Conservation (phyloP, 2,797 vertebrate species). For the Peromyscus aztecus region DNA sequence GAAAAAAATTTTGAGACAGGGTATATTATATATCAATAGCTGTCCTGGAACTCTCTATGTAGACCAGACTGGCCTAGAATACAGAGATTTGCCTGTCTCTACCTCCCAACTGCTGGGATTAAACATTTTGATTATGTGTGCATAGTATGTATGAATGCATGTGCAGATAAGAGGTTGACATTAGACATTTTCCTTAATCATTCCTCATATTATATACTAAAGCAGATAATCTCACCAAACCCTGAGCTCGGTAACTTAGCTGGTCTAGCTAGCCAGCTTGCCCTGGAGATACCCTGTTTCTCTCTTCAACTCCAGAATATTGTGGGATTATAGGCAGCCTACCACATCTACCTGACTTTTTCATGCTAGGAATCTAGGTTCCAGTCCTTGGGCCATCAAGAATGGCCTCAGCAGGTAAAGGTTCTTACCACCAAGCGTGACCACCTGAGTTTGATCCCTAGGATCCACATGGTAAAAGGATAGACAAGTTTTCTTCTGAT, state of each 20-base stretch:
- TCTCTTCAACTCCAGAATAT: neutral
- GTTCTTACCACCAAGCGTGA: neutral
- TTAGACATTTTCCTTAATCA: neutral
- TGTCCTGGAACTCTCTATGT: neutral
- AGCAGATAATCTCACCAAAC: neutral
- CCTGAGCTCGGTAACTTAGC: neutral
- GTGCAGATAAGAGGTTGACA: neutral
- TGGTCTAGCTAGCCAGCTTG: neutral
- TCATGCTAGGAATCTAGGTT: neutral
- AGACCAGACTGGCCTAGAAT: neutral
- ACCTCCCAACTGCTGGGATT: neutral
- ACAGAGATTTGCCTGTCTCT: neutral
- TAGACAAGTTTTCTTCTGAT: neutral
- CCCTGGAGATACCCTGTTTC: neutral
- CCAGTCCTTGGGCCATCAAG: neutral
- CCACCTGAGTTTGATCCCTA: neutral
- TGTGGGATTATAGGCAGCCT: neutral
- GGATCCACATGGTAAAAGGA: neutral
- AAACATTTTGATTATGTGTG: neutral
- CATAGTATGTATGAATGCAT: neutral
- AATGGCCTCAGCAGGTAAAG: neutral
- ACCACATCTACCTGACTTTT: neutral
- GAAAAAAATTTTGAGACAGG: neutral
- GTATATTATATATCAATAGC: neutral
- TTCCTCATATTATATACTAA: neutral